Evolutionary conservation across 2,888 invertebrate genomes (phyloP).

Genomic region (Microdon myrmicae): DNA sequence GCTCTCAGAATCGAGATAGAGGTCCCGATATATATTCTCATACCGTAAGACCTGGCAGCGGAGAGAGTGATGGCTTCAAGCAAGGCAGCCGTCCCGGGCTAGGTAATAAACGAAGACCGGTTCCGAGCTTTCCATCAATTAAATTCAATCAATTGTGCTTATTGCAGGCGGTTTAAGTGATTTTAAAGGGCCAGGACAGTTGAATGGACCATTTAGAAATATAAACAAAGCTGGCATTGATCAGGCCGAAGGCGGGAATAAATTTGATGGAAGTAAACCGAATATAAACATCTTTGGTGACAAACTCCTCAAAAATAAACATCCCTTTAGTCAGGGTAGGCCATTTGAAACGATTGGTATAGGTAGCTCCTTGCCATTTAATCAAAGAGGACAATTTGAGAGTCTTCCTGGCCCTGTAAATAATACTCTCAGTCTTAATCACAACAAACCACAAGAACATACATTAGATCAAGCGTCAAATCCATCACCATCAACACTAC

Average conservation of each 20-base stretch:
- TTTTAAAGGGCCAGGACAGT: constrained; percentile 28
- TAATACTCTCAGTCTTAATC: background rate
- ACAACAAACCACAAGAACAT: no score
- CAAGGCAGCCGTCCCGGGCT: no score
- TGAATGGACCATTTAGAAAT: constrained; percentile 8
- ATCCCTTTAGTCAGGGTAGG: background rate
- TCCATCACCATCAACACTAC: constrained; percentile 31
- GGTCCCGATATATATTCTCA: constrained; percentile 59
- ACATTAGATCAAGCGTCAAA: constrained; percentile 34
- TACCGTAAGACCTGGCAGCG: constrained; percentile 57
- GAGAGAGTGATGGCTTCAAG: constrained; percentile 56
- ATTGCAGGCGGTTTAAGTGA: constrained; percentile 23
- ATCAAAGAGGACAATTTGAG: constrained; percentile 1
- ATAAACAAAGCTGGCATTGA: constrained; percentile 7
- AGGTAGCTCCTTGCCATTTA: no score
- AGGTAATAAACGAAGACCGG: constrained; percentile 9
- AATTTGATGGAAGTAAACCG: constrained; percentile 1
- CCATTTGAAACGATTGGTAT: background rate
- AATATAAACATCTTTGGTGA: background rate
- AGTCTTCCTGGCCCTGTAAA: no score
- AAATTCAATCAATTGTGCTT: background rate
- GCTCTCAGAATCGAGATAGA: constrained; percentile 3
- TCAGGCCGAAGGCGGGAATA: constrained; percentile 1
- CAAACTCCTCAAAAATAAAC: background rate
- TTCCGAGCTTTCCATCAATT: background rate